A percentile compares a stretch with the other conserved stretches of the same genome.
Conservation (phyloP, 2,113 vertebrate species). For the Cyprinodon variegatus region DNA sequence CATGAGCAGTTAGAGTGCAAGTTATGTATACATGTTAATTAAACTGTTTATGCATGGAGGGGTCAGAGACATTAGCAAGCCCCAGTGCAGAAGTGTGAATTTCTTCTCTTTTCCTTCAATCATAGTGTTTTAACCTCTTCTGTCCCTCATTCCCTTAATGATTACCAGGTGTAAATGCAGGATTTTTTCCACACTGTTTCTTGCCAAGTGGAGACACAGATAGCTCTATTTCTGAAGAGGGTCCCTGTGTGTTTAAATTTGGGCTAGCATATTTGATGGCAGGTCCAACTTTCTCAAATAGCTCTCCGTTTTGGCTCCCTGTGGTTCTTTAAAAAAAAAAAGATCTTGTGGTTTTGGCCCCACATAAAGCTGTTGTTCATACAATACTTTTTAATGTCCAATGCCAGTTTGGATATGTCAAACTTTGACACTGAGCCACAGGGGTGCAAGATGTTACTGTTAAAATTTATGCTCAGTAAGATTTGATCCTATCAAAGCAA, state of each 20-base stretch:
- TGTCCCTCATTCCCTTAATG: constrained; percentile 81
- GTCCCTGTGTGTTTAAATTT: constrained; percentile 77
- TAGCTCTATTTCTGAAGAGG: constrained; percentile 76
- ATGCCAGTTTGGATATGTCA: constrained; percentile 20
- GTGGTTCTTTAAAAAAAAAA: constrained; percentile 44
- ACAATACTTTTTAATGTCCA: constrained; percentile 30
- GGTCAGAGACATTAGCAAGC: constrained; percentile 93
- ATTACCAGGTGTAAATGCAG: constrained; percentile 75
- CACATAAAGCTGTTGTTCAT: constrained; percentile 27
- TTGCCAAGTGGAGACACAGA: constrained; percentile 71
- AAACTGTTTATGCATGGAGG: constrained; percentile 88
- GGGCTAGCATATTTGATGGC: constrained; percentile 59
- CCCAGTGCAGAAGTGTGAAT: constrained; percentile 85
- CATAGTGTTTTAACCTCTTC: constrained; percentile 77
- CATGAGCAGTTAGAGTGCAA: constrained; percentile 85
- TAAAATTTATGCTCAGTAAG: background rate
- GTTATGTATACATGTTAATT: constrained; percentile 90
- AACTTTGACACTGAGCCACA: constrained; percentile 26
- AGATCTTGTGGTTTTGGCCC: constrained; percentile 44
- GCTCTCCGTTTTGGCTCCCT: constrained; percentile 55
- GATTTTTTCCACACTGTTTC: constrained; percentile 59
- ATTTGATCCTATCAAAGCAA: background rate
- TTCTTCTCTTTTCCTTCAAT: constrained; percentile 78
- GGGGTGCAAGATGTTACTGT: background rate
- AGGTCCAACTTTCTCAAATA: constrained; percentile 56